Percentiles rank a stretch among this genome's conserved stretches.
phyloP scores from a whole-genome alignment of 2,797 vertebrate species.

The Malacoraja senta region DNA sequence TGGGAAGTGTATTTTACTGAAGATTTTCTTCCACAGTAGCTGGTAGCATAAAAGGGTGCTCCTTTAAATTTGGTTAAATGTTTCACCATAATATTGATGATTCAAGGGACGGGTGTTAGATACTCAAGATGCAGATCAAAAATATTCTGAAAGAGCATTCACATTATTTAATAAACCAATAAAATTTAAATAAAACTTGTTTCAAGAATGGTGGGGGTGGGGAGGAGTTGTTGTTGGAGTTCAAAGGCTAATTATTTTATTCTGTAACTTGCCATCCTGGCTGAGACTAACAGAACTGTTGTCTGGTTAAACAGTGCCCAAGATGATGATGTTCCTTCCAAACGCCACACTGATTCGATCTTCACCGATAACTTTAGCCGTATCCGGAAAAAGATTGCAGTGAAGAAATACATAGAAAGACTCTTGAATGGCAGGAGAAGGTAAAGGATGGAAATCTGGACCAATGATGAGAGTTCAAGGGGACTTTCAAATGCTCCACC shows the following conservation, averaged over 20 bases:
- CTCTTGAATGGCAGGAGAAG: slow-evolving; percentile 86
- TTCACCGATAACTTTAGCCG: slow-evolving; percentile 95
- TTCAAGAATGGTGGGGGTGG: no score
- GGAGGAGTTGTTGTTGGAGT: not conserved
- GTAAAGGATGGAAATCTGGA: slow-evolving; percentile 51
- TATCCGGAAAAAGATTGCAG: slow-evolving; percentile 89
- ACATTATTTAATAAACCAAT: not conserved
- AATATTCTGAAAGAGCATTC: no score
- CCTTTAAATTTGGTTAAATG: not conserved
- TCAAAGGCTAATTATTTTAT: no score
- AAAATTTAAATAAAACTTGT: not conserved
- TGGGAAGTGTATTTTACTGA: not conserved
- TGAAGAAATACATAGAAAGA: slow-evolving; percentile 90
- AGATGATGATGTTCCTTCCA: slow-evolving; percentile 69
- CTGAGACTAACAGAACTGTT: not conserved
- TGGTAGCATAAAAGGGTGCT: not conserved
- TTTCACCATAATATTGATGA: not conserved
- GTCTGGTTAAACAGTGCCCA: slow-evolving; percentile 55
- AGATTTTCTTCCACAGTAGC: no score
- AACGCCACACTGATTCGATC: slow-evolving; percentile 89
- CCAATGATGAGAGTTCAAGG: not conserved
- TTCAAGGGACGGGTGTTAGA: no score
- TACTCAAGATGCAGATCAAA: no score
- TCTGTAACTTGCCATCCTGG: not conserved
- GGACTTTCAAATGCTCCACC: no score